phyloP scores from a whole-genome alignment of 2,113 vertebrate species.

The Bungarus multicinctus region DNA sequence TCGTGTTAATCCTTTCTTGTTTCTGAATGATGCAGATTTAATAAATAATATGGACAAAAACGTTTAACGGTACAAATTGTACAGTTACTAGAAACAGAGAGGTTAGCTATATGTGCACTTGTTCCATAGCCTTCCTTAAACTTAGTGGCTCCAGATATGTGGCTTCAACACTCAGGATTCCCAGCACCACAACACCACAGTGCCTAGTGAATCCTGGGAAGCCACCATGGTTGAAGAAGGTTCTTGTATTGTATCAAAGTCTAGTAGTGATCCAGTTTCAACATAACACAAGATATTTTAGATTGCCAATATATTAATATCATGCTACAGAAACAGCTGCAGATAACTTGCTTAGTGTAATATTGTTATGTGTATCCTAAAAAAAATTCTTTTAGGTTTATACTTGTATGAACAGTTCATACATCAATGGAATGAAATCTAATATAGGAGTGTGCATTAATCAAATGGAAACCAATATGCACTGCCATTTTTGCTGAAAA shows the following conservation, averaged over 20 bases:
- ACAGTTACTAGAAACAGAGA: not conserved
- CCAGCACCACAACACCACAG: not conserved
- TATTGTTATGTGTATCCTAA: not conserved
- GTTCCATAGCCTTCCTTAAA: not conserved
- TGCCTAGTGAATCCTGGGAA: not conserved
- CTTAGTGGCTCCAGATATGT: not conserved
- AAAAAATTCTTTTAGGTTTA: not conserved
- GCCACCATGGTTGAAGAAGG: not conserved
- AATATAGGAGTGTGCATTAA: not conserved
- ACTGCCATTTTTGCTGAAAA: not conserved
- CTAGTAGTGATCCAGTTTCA: not conserved
- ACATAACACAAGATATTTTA: not conserved
- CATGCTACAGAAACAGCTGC: not conserved
- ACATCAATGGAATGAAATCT: not conserved
- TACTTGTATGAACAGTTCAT: not conserved
- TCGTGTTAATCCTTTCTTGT: not conserved
- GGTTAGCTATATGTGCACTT: not conserved
- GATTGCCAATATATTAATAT: not conserved
- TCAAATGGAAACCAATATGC: not conserved
- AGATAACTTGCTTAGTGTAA: not conserved
- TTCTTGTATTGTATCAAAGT: not conserved
- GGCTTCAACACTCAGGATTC: not conserved
- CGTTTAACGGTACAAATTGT: not conserved
- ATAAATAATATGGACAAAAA: not conserved
- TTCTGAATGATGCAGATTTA: not conserved